phyloP scores from a whole-genome alignment of 30 jellyfish, hydroid and myxozoan species.

The Aurelia sp. region DNA sequence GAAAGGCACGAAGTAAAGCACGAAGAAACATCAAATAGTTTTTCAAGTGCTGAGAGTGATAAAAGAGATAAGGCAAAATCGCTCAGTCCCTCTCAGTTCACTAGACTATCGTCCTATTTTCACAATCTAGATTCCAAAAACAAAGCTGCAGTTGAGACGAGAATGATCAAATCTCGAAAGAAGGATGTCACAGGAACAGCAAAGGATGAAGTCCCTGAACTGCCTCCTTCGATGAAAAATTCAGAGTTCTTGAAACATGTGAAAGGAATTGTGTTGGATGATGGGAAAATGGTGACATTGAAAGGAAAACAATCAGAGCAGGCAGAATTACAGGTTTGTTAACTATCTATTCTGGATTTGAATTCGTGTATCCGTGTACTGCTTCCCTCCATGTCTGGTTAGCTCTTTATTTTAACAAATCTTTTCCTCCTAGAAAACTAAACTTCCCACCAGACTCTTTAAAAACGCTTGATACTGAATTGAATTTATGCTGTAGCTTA shows the following conservation, averaged over 20 bases:
- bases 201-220: constrained; percentile 93
- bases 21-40: not conserved
- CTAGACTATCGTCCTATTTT: constrained; percentile 56
- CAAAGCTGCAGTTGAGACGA: constrained; percentile 36
- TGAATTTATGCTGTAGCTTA: too few species aligned
- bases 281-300: constrained; percentile 89
- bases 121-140: constrained; percentile 52
- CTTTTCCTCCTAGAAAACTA: too few species aligned
- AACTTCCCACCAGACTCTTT: too few species aligned
- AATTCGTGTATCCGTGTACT: not conserved
- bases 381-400: not conserved
- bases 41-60: constrained; percentile 1
- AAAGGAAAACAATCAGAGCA: constrained; percentile 36
- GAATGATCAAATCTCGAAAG: constrained; percentile 47
- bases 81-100: constrained; percentile 40
- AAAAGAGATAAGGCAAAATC: constrained; percentile 22
- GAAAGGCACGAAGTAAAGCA: not conserved
- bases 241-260: constrained; percentile 86
- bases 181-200: constrained; percentile 81
- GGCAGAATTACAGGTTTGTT: constrained; percentile 2
- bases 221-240: constrained; percentile 49
- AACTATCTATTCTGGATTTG: not conserved
- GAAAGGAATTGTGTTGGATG: constrained; percentile 85
- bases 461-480: too few species aligned
- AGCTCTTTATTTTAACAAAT: too few species aligned